These are phyloP conservation scores for Plecturocebus donacophilus DNA, from an alignment of 2,113 vertebrate genomes.

Conservation along the genomic window DNA sequence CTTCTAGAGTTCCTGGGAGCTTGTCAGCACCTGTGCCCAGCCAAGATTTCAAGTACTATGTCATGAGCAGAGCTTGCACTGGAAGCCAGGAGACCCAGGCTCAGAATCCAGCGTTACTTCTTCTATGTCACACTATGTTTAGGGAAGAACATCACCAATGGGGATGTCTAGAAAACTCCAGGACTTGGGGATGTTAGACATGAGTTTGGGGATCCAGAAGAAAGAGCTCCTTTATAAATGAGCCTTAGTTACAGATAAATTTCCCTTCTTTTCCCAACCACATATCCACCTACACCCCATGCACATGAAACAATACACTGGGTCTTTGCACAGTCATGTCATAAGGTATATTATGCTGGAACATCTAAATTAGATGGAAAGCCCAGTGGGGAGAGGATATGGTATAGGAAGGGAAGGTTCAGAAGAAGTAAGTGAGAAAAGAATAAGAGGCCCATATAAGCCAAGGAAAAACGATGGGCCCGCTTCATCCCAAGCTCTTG, in stretches of 20 bases:
- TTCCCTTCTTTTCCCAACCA: not conserved
- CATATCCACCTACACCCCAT: fast-evolving
- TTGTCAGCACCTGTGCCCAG: too few species aligned
- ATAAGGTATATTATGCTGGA: not conserved
- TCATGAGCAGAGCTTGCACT: not conserved
- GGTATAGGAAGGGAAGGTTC: not conserved
- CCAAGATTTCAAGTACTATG: not conserved
- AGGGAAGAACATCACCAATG: not conserved
- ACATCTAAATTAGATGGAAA: not conserved
- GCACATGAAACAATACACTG: not conserved
- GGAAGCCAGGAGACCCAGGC: not conserved
- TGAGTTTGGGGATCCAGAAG: not conserved
- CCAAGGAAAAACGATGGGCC: not conserved
- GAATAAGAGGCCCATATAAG: not conserved
- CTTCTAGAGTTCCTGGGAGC: not conserved
- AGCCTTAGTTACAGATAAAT: not conserved
- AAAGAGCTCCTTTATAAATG: not conserved
- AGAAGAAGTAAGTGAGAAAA: not conserved
- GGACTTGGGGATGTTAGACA: not conserved
- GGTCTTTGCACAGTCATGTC: too few species aligned
- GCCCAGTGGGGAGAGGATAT: not conserved
- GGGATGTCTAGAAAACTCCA: not conserved
- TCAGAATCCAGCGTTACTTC: not conserved
- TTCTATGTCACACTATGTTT: not conserved
- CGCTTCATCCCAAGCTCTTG: not conserved